Evolutionary conservation across 2,797 vertebrate genomes (phyloP).

Genomic region (Xiphophorus birchmanni): DNA sequence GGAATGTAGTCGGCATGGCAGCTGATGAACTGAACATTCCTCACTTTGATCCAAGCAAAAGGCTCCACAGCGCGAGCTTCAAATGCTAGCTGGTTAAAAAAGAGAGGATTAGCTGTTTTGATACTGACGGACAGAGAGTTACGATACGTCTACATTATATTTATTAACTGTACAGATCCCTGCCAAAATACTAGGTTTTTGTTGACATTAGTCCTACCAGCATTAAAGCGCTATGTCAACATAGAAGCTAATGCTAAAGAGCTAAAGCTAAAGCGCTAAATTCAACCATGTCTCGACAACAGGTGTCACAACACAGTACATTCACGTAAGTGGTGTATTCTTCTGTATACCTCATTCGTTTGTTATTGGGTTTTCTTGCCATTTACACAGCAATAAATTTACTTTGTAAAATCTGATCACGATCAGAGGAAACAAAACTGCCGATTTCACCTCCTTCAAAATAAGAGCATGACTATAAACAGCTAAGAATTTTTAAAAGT

Average conservation of each 20-base stretch:
- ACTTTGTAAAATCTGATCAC: no score
- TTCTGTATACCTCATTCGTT: no score
- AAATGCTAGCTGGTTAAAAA: slow-evolving; percentile 74
- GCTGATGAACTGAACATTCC: slow-evolving; percentile 63
- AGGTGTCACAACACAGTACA: no score
- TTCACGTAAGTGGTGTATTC: no score
- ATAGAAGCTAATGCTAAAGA: no score
- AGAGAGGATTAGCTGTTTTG: neutral
- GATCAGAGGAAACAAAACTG: no score
- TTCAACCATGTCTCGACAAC: neutral
- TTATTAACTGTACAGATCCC: neutral
- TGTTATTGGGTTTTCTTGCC: no score
- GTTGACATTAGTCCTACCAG: neutral
- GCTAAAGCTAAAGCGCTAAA: neutral
- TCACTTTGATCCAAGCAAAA: slow-evolving; percentile 67
- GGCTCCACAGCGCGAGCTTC: slow-evolving; percentile 62
- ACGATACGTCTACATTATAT: neutral
- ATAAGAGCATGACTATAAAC: no score
- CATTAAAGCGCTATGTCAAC: neutral
- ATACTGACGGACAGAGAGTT: neutral
- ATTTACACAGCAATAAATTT: no score
- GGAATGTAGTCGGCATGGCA: slow-evolving; percentile 70
- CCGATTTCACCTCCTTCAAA: no score
- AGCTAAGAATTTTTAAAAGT: no score
- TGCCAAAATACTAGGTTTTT: neutral